Evolutionary conservation across 1,140 invertebrate genomes (phyloP).

Genomic region (Hormaphis cornu): DNA sequence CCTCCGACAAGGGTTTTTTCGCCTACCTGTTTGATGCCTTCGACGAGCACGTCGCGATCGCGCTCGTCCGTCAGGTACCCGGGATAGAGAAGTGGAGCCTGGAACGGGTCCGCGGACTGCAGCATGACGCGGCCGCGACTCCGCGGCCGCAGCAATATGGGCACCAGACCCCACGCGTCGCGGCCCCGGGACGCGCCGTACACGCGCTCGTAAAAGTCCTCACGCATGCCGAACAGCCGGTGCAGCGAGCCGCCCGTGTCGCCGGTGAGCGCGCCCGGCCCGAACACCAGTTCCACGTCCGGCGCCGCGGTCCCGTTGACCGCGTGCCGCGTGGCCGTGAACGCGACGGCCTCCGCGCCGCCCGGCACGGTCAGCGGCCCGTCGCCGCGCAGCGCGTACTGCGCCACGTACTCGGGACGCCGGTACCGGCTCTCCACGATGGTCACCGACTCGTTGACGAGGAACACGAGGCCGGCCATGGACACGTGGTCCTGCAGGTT

Average conservation of each 20-base stretch:
- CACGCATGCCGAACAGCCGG: constrained; percentile 42
- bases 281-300: constrained; percentile 70
- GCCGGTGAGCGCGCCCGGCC: constrained; percentile 61
- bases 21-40: constrained; percentile 52
- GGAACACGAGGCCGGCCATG: constrained; percentile 47
- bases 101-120: constrained; percentile 47
- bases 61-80: constrained; percentile 45
- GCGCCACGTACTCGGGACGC: constrained; percentile 53
- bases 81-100: constrained; percentile 53
- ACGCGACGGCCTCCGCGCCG: constrained; percentile 43
- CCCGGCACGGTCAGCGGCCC: constrained; percentile 43
- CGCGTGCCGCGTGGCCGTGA: constrained; percentile 40
- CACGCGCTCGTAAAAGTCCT: constrained; percentile 35
- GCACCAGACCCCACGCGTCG: constrained; percentile 45
- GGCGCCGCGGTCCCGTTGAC: constrained; percentile 44
- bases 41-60: constrained; percentile 40
- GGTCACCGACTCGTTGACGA: constrained; percentile 47
- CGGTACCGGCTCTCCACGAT: constrained; percentile 52
- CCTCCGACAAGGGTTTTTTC: not conserved
- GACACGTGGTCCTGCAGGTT: constrained; percentile 57
- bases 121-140: constrained; percentile 47
- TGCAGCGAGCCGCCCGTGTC: constrained; percentile 58
- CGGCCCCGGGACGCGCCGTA: constrained; percentile 36
- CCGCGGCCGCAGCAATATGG: constrained; percentile 46
- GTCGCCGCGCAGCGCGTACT: constrained; percentile 40